These are phyloP conservation scores for Prorops nasuta DNA, from an alignment of 1,140 invertebrate genomes.

Conservation along the genomic window DNA sequence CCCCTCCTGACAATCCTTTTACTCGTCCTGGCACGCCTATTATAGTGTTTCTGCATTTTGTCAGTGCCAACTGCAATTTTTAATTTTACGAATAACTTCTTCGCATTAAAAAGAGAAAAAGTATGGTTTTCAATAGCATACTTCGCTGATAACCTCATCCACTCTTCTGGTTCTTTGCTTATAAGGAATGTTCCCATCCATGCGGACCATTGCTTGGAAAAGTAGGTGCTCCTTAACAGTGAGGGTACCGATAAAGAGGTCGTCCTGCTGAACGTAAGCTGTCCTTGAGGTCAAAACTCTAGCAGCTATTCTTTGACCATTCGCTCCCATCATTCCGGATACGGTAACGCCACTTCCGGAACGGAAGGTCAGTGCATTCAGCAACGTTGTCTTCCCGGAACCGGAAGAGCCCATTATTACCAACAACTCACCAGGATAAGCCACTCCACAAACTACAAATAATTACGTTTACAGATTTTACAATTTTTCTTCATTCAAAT, in stretches of 20 bases:
- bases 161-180: slow-evolving; percentile 77
- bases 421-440: slow-evolving; percentile 84
- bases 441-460: slow-evolving; percentile 77
- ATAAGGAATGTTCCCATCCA: slow-evolving; percentile 81
- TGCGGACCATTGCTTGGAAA: slow-evolving; percentile 88
- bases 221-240: slow-evolving; percentile 87
- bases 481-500: background rate
- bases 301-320: slow-evolving; percentile 67
- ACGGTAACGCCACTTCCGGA: slow-evolving; percentile 67
- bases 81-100: slow-evolving; percentile 6
- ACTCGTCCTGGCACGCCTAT: slow-evolving; percentile 83
- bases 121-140: slow-evolving; percentile 41
- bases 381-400: slow-evolving; percentile 92
- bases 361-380: slow-evolving; percentile 87
- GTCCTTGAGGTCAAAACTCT: slow-evolving; percentile 74
- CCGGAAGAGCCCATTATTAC: slow-evolving; percentile 94
- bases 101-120: background rate
- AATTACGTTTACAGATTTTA: background rate
- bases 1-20: slow-evolving; percentile 94
- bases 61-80: slow-evolving; percentile 70
- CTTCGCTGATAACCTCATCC: slow-evolving; percentile 86
- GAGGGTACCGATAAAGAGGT: slow-evolving; percentile 90
- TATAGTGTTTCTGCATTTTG: slow-evolving; percentile 82
- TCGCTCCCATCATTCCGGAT: slow-evolving; percentile 70
- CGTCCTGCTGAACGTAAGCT: slow-evolving; percentile 95